These are phyloP conservation scores for Pholis gunnellus DNA, from an alignment of 2,113 vertebrate genomes.

Conservation along the genomic window DNA sequence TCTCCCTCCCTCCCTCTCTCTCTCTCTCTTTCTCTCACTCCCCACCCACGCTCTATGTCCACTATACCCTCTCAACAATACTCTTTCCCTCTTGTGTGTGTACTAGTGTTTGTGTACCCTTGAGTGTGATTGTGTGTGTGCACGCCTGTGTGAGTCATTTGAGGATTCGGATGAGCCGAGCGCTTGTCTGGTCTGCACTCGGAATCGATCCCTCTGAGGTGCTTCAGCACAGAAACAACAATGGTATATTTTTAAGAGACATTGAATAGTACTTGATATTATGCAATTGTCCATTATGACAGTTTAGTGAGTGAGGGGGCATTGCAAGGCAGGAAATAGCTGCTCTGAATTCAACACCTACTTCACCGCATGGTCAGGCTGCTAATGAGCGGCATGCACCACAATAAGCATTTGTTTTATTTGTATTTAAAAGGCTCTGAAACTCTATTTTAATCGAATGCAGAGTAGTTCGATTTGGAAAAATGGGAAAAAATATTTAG, in stretches of 20 bases:
- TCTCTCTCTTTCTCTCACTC: conserved; percentile 32
- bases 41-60: conserved; percentile 52
- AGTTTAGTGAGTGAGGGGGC: conserved; percentile 49
- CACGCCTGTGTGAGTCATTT: conserved; percentile 47
- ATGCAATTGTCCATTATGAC: conserved; percentile 54
- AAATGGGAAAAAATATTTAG: not conserved
- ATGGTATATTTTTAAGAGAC: conserved; percentile 28
- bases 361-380: conserved; percentile 9
- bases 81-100: conserved; percentile 24
- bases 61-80: conserved; percentile 42
- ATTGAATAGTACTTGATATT: conserved; percentile 47
- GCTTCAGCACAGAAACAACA: conserved; percentile 43
- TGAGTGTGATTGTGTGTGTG: not conserved
- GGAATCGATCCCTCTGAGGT: conserved; percentile 55
- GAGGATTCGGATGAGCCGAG: conserved; percentile 56
- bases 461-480: not conserved
- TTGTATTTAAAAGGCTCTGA: not conserved
- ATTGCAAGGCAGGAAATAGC: conserved; percentile 39
- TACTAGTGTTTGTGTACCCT: conserved; percentile 14
- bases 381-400: not conserved
- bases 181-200: conserved; percentile 57
- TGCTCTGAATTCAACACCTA: conserved; percentile 21
- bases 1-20: conserved; percentile 32
- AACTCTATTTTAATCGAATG: not conserved
- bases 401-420: not conserved